Conservation (phyloP, 2,113 vertebrate species). For the Chelonoidis abingdonii region DNA sequence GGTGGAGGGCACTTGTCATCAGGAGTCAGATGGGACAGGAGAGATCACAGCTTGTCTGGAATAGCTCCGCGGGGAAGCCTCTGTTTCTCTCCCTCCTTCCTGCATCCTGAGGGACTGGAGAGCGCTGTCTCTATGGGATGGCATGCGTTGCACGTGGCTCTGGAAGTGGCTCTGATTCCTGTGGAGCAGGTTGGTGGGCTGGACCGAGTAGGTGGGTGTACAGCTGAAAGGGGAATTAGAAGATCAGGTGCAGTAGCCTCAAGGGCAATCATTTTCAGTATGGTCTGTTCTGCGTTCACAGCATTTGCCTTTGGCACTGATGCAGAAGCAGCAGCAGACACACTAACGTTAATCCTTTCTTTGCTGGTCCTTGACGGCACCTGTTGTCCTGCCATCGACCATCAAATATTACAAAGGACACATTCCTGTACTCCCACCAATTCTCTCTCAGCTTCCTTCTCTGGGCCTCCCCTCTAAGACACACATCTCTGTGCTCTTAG, state of each 20-base stretch:
- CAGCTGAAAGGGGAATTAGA: background rate
- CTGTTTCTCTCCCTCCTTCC: background rate
- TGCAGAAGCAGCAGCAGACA: background rate
- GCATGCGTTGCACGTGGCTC: background rate
- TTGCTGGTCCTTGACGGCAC: background rate
- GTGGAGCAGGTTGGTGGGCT: background rate
- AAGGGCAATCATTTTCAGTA: background rate
- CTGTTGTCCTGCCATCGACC: background rate
- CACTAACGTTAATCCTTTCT: background rate
- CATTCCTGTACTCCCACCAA: no score
- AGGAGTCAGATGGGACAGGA: background rate
- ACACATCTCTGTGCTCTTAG: no score
- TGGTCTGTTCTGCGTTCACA: background rate
- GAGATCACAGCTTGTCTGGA: background rate
- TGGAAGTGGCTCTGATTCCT: background rate
- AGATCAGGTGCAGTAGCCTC: background rate
- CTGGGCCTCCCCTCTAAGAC: no score
- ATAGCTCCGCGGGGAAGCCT: background rate
- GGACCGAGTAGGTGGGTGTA: background rate
- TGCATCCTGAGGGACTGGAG: background rate
- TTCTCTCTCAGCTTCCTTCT: no score
- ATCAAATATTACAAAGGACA: background rate
- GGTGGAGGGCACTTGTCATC: background rate
- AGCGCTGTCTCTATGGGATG: no score
- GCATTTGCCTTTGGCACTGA: background rate